Base-by-base conservation (phyloP, 2,888 invertebrate species). In the Lydus trimaculatus region DNA sequence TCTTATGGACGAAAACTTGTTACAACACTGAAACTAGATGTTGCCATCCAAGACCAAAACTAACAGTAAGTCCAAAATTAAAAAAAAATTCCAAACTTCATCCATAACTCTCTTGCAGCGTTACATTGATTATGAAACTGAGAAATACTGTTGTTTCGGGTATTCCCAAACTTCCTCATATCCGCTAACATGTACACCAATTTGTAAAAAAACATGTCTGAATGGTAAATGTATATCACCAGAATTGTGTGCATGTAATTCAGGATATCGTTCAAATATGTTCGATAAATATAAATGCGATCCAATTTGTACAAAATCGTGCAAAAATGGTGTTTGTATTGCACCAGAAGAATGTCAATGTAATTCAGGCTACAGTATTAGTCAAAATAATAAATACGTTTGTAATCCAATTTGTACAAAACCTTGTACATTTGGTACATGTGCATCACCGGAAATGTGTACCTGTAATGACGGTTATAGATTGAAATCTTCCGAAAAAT, bases 221-320 rank as follows among this genome's bases (percentile, higher is more conserved):
- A 60, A 75, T 61, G 74, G 74, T n/a, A 63, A 48, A 13, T 77
- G 77, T 68, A 69, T 63, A 56, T 72, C 68, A 1, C 75, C 75
- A 15, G 64, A 71, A 33, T 39, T 23, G 6, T 75, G 75, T 62
- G 36, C 66, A 5, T 75, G 75, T 43, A 39, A 64, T 48, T 0
- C 17, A 5, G 63, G 63, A 7, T 63, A 31, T 25, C 15, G 2
- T 15, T 25, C 48, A 48, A 23, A 15, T 63, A 13, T 0, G n/a
- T 13, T 13, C 13, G 31, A 20, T 43, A 17, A 13, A 15, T 23
- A 63, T 43, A 43, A 15, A 13, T 63, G 62, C n/a, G 15, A 62
- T 31, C 62, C 62, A 28, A 13, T 39, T 15, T 62, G 62, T 39
- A 31, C 60, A 31, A 15, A 23, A 6, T 4, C 8, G 28, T 60